Evolutionary conservation across 35 echinoderm and acorn worm genomes (phyloP), one percentile per base, ranked within the genome.

Genomic region (Patiria miniata): DNA sequence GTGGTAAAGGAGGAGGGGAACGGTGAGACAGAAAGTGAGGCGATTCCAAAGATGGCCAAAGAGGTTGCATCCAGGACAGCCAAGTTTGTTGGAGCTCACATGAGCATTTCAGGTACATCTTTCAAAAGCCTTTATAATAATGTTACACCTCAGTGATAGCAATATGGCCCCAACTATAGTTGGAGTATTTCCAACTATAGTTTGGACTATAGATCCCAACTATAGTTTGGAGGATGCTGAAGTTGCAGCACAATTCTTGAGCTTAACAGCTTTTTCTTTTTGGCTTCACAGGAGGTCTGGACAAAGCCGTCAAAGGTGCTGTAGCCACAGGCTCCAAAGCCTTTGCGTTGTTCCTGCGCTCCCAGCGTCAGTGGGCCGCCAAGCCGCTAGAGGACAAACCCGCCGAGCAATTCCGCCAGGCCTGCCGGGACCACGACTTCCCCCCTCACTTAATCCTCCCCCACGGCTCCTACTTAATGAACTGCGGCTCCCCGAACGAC

Each of bases 81-180:
- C 36, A 95, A 95, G 93, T 95, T 91, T 88, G 81, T 95, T 69
- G 93, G 93, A 79, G 93, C 93, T 7, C 93, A 95, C 79, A 91
- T 83, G 36, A 91, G 93, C 83, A 86, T 86, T 88, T 83, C 93
- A 91, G 93, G 93, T 95, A 81, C 15, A 44, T 34, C n/a, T 8
- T 79, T 87, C 7, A 47, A n/a, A n/a, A n/a, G n/a, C n/a, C n/a
- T n/a, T n/a, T n/a, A n/a, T n/a, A n/a, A n/a, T n/a, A n/a, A 38
- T 32, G 7, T 54, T 23, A 83, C 10, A 1, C 2, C 37, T 50
- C 16, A 17, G 5, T 2, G 17, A 15, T 12, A 8, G 17, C 77
- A 22, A 37, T 0, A 54, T 40, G 37, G 1, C 0, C 28, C 51
- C 5, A 33, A 8, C 14, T n/a, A n/a, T n/a, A n/a, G n/a, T n/a